Evolutionary conservation across 2,797 vertebrate species (phyloP).

Genomic region (Rhynchonycteris naso): DNA sequence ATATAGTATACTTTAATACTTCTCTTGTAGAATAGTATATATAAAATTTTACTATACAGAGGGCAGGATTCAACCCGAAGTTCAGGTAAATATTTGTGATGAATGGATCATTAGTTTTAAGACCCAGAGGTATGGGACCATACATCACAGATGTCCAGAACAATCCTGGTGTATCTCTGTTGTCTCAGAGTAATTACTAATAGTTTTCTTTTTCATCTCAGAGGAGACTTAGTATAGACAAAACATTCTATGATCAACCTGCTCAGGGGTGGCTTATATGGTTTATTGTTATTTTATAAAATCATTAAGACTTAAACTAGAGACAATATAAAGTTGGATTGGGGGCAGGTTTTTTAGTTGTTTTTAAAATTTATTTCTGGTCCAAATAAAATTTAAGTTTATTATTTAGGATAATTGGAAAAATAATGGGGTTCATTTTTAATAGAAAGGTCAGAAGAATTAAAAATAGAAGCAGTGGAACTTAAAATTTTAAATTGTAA

Average conservation of each 20-base stretch:
- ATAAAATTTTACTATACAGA: background rate
- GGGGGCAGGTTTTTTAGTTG: background rate
- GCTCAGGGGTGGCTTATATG: background rate
- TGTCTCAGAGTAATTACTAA: background rate
- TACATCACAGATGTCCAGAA: background rate
- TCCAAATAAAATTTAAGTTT: conserved; percentile 17
- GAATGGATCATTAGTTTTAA: background rate
- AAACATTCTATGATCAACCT: background rate
- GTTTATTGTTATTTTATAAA: background rate
- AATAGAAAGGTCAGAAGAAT: background rate
- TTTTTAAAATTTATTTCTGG: background rate
- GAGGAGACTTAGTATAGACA: background rate
- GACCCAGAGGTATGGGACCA: background rate
- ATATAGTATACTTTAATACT: background rate
- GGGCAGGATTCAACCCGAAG: background rate
- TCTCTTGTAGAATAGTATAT: background rate
- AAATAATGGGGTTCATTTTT: background rate
- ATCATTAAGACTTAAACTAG: background rate
- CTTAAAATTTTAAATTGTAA: conserved; percentile 21
- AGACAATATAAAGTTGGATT: background rate
- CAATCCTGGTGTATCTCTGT: background rate
- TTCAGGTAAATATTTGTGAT: background rate
- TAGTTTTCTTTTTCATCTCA: background rate
- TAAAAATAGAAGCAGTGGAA: background rate
- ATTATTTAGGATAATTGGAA: background rate